These are phyloP conservation scores for Oncorhynchus masou DNA, from an alignment of 2,113 vertebrate genomes.

Conservation along the genomic window DNA sequence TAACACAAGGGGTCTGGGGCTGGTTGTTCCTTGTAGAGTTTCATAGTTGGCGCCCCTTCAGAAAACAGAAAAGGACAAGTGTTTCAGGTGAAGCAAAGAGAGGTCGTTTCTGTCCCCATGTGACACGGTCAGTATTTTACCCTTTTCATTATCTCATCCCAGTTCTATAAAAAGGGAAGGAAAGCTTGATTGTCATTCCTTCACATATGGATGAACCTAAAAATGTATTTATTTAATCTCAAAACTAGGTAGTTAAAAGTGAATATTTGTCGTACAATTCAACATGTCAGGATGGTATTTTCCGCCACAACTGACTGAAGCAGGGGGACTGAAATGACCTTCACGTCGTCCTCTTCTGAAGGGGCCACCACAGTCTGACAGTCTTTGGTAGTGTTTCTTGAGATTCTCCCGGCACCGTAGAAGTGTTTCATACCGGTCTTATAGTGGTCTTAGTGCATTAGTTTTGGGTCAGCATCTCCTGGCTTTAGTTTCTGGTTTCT, in stretches of 20 bases:
- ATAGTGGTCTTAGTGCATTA: constrained; percentile 80
- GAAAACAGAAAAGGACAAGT: constrained; percentile 51
- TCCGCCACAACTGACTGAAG: background rate
- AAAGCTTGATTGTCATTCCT: constrained; percentile 27
- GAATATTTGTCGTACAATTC: background rate
- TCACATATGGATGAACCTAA: background rate
- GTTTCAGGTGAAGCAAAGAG: constrained; percentile 51
- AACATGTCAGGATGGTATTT: background rate
- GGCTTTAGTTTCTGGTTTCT: constrained; percentile 74
- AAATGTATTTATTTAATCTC: background rate
- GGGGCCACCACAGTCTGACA: constrained; percentile 68
- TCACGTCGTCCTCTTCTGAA: constrained; percentile 61
- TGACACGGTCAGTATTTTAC: background rate
- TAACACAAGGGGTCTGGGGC: constrained; percentile 43
- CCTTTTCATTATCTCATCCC: constrained; percentile 14
- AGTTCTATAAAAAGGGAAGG: constrained; percentile 22
- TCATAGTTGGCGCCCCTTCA: constrained; percentile 67
- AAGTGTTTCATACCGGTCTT: constrained; percentile 76
- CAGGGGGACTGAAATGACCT: constrained; percentile 52
- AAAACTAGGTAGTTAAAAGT: background rate
- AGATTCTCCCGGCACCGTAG: constrained; percentile 75
- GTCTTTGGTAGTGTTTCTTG: constrained; percentile 77
- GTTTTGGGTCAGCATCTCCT: constrained; percentile 70
- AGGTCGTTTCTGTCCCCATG: constrained; percentile 57
- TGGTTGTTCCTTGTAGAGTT: constrained; percentile 70